Conservation (phyloP, 2,888 invertebrate genomes). For the Peribatodes rhomboidaria region DNA sequence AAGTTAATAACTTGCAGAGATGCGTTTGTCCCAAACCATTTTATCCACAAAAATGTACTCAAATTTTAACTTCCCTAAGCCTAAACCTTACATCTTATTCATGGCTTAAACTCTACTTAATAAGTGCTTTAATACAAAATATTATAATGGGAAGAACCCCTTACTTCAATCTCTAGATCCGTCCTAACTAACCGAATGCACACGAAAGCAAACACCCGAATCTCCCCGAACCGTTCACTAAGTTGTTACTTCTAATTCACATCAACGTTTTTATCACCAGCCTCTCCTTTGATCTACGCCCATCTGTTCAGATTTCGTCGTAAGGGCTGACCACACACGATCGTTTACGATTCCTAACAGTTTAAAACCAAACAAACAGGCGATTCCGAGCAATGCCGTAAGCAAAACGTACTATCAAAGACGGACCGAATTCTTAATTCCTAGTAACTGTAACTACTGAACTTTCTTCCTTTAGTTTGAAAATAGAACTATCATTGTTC, state of each 20-base stretch:
- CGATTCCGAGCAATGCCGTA: slow-evolving; percentile 78
- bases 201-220: slow-evolving; percentile 32
- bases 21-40: not conserved
- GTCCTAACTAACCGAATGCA: slow-evolving; percentile 11
- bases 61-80: no score
- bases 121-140: no score
- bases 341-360: slow-evolving; percentile 82
- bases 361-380: slow-evolving; percentile 85
- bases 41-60: not conserved
- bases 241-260: slow-evolving; percentile 81
- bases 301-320: slow-evolving; percentile 85
- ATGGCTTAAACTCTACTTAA: no score
- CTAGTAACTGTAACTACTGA: slow-evolving; percentile 71
- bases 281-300: slow-evolving; percentile 80
- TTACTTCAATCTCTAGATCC: slow-evolving; percentile 13
- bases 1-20: not conserved
- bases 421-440: slow-evolving; percentile 74
- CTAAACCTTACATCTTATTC: no score
- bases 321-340: slow-evolving; percentile 86
- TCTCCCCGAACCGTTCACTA: slow-evolving; percentile 57
- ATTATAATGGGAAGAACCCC: not conserved
- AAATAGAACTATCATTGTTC: slow-evolving; percentile 58
- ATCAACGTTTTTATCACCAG: slow-evolving; percentile 82
- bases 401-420: slow-evolving; percentile 78
- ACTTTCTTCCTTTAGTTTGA: slow-evolving; percentile 45